These are phyloP conservation scores for Vicugna pacos DNA, from an alignment of 2,113 vertebrate species.

Conservation along the genomic window DNA sequence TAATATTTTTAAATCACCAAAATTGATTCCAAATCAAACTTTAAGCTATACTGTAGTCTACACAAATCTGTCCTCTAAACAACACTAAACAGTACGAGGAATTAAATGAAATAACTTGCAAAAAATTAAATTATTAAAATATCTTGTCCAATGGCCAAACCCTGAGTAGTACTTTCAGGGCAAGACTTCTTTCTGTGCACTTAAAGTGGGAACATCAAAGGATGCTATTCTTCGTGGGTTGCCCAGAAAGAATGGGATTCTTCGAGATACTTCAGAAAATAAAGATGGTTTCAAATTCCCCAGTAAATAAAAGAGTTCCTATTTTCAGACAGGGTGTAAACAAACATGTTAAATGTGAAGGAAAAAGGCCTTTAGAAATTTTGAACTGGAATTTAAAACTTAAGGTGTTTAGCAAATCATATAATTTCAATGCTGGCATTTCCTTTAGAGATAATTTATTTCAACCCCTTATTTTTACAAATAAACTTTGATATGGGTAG, in stretches of 20 bases:
- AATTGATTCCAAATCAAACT: background rate
- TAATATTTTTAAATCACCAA: slow-evolving; percentile 28
- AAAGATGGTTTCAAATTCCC: background rate
- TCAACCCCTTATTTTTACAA: background rate
- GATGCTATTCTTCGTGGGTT: background rate
- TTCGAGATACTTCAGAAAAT: background rate
- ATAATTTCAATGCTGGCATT: background rate
- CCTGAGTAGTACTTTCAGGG: background rate
- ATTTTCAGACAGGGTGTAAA: background rate
- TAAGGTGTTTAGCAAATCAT: background rate
- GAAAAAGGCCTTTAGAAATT: background rate
- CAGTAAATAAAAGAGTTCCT: background rate
- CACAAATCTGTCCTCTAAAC: background rate
- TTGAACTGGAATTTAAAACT: background rate
- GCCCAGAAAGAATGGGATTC: background rate
- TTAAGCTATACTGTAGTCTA: background rate
- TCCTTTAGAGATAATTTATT: background rate
- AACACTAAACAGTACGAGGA: background rate
- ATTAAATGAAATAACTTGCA: background rate
- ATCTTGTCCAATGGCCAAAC: background rate
- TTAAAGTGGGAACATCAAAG: too few relatives aligned
- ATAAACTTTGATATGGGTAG: background rate
- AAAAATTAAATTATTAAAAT: background rate
- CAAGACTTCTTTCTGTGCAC: background rate
- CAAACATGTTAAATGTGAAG: background rate